These are phyloP conservation scores for Gallinago stenura DNA, from an alignment of 2,797 vertebrate species.

Conservation along the genomic window DNA sequence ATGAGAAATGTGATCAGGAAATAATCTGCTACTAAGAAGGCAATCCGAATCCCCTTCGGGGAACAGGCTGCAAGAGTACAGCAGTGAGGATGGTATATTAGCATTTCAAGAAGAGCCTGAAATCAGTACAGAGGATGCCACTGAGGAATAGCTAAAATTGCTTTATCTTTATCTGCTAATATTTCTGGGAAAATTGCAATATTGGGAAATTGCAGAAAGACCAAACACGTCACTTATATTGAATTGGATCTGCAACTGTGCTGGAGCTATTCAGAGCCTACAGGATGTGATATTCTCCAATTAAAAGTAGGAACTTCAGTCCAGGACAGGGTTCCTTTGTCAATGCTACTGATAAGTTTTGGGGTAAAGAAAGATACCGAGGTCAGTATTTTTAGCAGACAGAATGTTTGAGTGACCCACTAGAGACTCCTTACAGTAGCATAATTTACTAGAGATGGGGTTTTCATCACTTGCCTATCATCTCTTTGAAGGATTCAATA, in stretches of 20 bases:
- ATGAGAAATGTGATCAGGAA: slow-evolving; percentile 65
- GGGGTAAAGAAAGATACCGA: neutral
- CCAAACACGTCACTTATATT: neutral
- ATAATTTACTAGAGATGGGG: neutral
- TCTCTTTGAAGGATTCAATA: neutral
- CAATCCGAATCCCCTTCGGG: slow-evolving; percentile 49
- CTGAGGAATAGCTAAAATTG: slow-evolving; percentile 54
- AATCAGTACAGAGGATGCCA: slow-evolving; percentile 35
- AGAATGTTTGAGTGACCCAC: neutral
- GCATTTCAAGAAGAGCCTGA: slow-evolving; percentile 64
- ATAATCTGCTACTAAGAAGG: slow-evolving; percentile 59
- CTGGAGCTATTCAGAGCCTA: neutral
- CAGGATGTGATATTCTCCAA: neutral
- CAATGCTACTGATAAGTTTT: neutral
- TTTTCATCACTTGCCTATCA: neutral
- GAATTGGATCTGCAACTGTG: neutral
- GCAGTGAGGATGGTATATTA: slow-evolving; percentile 55
- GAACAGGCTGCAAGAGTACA: slow-evolving; percentile 21
- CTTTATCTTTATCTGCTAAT: slow-evolving; percentile 55
- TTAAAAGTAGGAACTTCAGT: neutral
- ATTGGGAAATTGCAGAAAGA: slow-evolving; percentile 35
- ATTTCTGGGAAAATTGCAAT: slow-evolving; percentile 43
- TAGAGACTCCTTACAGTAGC: neutral
- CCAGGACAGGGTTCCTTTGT: neutral
- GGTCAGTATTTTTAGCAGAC: neutral